A percentile compares a stretch with the other conserved stretches of the same genome.
phyloP scores from a whole-genome alignment of 2,113 vertebrate species.

The Odocoileus virginianus region DNA sequence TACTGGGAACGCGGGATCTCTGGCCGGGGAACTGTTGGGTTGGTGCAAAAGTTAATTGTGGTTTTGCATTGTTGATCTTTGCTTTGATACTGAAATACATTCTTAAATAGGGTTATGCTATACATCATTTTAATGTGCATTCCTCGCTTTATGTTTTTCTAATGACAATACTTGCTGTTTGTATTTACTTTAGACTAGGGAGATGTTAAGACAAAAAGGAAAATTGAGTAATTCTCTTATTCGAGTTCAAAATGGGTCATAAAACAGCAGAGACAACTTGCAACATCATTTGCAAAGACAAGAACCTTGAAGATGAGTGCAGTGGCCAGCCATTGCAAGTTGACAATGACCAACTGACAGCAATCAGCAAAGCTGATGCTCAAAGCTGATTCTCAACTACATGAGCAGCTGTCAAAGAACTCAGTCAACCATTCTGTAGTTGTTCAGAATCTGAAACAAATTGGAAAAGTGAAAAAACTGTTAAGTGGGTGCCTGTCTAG shows the following conservation, averaged over 20 bases:
- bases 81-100: neutral
- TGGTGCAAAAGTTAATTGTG: neutral
- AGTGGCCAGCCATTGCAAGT: neutral
- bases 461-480: neutral
- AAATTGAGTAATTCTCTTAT: neutral
- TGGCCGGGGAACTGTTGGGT: neutral
- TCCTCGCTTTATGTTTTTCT: neutral
- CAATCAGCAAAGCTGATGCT: neutral
- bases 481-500: neutral
- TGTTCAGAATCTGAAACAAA: neutral
- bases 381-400: neutral
- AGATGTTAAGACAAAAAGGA: neutral
- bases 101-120: neutral
- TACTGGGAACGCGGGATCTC: accelerated
- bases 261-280: neutral
- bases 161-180: neutral
- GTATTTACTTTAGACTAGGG: neutral
- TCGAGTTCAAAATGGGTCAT: neutral
- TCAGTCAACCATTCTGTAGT: neutral
- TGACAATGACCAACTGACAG: neutral
- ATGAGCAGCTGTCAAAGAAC: neutral
- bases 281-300: neutral
- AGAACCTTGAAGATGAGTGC: neutral
- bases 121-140: neutral
- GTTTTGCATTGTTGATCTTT: neutral